These are phyloP conservation scores for Eilema sororculum DNA, from an alignment of 2,888 invertebrate species.

Conservation along the genomic window DNA sequence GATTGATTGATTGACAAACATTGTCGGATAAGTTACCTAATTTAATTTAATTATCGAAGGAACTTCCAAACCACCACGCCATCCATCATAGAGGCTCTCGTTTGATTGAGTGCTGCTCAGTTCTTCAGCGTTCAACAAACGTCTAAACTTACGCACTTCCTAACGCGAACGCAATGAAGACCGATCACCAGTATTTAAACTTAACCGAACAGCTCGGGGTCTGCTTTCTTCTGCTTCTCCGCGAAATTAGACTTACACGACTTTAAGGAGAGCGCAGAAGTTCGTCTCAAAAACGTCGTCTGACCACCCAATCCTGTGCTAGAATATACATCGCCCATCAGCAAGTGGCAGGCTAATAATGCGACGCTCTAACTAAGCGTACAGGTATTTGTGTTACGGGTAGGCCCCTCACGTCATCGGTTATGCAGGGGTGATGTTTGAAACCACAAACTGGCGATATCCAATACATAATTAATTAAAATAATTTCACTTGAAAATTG, in stretches of 20 bases:
- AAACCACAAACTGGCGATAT: not conserved
- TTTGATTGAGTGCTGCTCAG: conserved; percentile 16
- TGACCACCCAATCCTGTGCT: no score
- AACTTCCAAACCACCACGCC: not conserved
- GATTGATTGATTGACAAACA: conserved; percentile 16
- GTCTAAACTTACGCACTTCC: not conserved
- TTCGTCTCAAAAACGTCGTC: no score
- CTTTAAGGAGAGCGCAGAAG: no score
- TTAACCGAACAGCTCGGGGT: no score
- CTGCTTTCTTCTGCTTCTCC: no score
- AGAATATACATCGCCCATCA: no score
- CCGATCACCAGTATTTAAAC: not conserved
- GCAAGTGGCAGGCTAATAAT: no score
- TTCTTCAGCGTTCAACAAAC: not conserved
- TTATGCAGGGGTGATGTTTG: not conserved
- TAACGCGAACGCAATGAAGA: conserved; percentile 3
- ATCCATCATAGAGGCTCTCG: conserved; percentile 15
- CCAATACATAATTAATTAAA: not conserved
- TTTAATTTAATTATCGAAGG: conserved; percentile 14
- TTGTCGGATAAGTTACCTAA: conserved; percentile 5
- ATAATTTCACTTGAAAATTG: not conserved
- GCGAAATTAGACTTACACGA: no score
- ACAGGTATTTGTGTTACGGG: no score
- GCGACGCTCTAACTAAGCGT: not conserved
- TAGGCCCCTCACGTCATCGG: not conserved